phyloP scores from a whole-genome alignment of 2,797 vertebrate genomes.

The Apogon talboti region DNA sequence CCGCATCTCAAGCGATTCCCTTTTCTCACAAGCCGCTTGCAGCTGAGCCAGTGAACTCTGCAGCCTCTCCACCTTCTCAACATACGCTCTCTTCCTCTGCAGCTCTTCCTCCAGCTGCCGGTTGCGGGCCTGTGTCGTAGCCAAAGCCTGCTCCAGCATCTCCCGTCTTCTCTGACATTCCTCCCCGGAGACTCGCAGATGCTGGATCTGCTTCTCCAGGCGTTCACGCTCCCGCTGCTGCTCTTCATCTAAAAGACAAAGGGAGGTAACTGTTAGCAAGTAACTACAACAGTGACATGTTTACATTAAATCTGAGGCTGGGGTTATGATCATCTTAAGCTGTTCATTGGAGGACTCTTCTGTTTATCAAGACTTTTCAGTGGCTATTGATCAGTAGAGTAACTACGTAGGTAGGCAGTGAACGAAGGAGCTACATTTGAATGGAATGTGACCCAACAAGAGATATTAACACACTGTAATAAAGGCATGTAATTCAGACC shows the following conservation, averaged over 20 bases:
- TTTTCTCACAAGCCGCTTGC: constrained; percentile 95
- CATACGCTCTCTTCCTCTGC: constrained; percentile 91
- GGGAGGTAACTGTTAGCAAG: not conserved
- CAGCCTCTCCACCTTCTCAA: constrained; percentile 95
- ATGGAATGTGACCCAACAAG: constrained; percentile 46
- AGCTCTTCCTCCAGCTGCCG: constrained; percentile 92
- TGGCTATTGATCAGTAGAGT: constrained; percentile 10
- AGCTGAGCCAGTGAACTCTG: constrained; percentile 94
- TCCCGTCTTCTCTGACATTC: constrained; percentile 91
- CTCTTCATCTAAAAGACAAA: constrained; percentile 86
- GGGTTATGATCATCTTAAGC: not conserved
- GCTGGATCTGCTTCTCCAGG: constrained; percentile 88
- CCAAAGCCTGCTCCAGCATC: constrained; percentile 90
- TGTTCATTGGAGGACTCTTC: not conserved
- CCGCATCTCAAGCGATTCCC: constrained; percentile 91
- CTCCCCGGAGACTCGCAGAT: constrained; percentile 87
- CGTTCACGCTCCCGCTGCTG: constrained; percentile 91
- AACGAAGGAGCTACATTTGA: constrained; percentile 15
- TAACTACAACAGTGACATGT: not conserved
- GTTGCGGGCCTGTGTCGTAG: constrained; percentile 87
- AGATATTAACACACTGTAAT: constrained; percentile 58
- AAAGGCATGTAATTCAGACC: constrained; percentile 38
- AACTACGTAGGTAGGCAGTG: not conserved
- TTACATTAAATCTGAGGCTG: not conserved
- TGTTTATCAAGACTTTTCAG: constrained; percentile 2